Conservation (phyloP, 2,888 invertebrate genomes). For the Tryphoninae sp. region DNA sequence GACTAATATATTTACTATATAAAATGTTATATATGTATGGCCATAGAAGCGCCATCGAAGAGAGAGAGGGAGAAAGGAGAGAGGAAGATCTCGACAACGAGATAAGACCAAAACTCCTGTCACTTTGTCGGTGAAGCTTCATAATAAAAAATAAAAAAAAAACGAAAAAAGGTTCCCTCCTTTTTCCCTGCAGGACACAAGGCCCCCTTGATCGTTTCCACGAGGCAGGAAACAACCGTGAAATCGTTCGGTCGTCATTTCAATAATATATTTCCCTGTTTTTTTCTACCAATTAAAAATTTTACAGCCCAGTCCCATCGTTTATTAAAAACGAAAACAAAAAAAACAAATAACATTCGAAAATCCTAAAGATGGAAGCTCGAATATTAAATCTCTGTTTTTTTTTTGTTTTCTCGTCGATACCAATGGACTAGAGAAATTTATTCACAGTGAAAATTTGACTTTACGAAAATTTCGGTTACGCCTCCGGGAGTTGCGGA, state of each 20-base stretch:
- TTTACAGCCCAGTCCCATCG: background rate
- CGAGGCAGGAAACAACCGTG: slow-evolving; percentile 26
- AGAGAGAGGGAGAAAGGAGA: too few relatives aligned
- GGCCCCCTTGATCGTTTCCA: background rate
- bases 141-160: background rate
- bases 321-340: slow-evolving; percentile 6
- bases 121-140: slow-evolving; percentile 72
- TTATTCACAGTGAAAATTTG: slow-evolving; percentile 7
- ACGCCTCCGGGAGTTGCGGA: background rate
- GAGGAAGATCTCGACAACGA: slow-evolving; percentile 56
- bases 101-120: slow-evolving; percentile 68
- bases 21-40: slow-evolving; percentile 13
- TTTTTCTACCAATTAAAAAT: background rate
- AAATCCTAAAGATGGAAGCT: background rate
- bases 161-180: background rate
- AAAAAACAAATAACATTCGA: background rate
- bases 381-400: background rate
- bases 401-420: background rate
- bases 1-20: too few relatives aligned
- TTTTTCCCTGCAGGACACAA: slow-evolving; percentile 6
- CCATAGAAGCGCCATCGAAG: slow-evolving; percentile 40
- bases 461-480: slow-evolving; percentile 11
- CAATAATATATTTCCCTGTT: slow-evolving; percentile 11
- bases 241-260: slow-evolving; percentile 40
- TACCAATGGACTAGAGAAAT: background rate